Percentiles rank a stretch among this genome's conserved stretches.
Conservation (phyloP, 2,113 vertebrate genomes). For the Callorhinus ursinus region DNA sequence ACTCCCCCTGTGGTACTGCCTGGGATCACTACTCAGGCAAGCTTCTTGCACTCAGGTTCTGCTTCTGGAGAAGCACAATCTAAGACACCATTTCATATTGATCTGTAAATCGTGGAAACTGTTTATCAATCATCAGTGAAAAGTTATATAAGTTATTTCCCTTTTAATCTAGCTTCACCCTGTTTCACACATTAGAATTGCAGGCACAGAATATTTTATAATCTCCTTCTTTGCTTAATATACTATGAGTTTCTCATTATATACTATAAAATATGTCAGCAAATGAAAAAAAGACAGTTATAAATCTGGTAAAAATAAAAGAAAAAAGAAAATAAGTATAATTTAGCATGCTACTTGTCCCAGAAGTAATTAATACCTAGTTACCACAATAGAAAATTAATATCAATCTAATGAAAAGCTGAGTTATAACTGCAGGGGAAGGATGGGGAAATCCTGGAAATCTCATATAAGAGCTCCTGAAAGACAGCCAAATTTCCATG, state of each 20-base stretch:
- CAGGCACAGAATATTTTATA: background rate
- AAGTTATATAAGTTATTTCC: background rate
- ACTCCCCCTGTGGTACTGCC: background rate
- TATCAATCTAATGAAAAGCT: background rate
- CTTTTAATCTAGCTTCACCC: background rate
- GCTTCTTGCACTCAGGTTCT: background rate
- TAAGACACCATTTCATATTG: background rate
- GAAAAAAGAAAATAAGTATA: background rate
- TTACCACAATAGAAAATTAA: background rate
- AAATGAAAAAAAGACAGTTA: background rate
- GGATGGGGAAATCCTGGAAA: background rate
- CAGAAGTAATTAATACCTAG: background rate
- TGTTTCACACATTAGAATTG: background rate
- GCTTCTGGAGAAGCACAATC: background rate
- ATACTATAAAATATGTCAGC: background rate
- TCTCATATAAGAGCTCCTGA: background rate
- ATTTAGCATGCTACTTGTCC: background rate
- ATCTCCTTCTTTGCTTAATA: background rate
- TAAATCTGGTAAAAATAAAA: background rate
- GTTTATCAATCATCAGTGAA: background rate
- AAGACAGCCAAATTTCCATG: background rate
- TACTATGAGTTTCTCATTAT: background rate
- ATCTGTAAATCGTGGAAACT: background rate
- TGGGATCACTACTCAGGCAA: background rate
- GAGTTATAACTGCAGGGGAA: background rate